These are phyloP conservation scores for Phalangium opilio DNA, from an alignment of 2,888 invertebrate genomes.

Conservation along the genomic window DNA sequence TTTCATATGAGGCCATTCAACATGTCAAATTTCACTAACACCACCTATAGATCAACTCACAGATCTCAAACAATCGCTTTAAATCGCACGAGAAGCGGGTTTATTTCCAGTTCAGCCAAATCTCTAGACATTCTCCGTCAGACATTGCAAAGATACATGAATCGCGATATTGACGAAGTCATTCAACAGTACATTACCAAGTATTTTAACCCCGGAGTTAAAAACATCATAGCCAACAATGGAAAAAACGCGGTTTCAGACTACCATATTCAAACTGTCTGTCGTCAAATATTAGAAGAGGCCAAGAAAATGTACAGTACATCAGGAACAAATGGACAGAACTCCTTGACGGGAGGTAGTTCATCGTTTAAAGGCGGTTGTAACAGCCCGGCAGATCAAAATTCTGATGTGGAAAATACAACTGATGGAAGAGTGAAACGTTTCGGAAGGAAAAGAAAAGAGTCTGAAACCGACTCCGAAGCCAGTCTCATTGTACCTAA, in stretches of 20 bases:
- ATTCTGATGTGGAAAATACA: conserved; percentile 18
- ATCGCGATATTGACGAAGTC: conserved; percentile 58
- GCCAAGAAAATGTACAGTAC: conserved; percentile 44
- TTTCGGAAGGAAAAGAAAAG: conserved; percentile 45
- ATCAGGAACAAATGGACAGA: conserved; percentile 24
- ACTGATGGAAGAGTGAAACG: conserved; percentile 7
- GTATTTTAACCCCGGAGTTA: conserved; percentile 62
- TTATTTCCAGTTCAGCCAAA: conserved; percentile 46
- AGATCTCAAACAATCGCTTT: conserved; percentile 29
- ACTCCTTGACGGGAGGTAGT: neutral
- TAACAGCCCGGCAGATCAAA: conserved; percentile 19
- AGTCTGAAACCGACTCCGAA: conserved; percentile 26
- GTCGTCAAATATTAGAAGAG: conserved; percentile 61
- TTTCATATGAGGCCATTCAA: conserved; percentile 54
- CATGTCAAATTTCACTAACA: conserved; percentile 43
- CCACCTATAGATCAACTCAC: conserved; percentile 28
- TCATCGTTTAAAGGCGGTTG: neutral
- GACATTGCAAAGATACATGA: conserved; percentile 58
- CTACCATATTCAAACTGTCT: conserved; percentile 51
- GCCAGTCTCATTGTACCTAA: conserved; percentile 30
- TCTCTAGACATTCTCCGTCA: conserved; percentile 57
- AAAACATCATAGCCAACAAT: conserved; percentile 56
- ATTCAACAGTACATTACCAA: conserved; percentile 62
- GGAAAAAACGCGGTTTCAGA: conserved; percentile 58
- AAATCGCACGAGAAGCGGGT: conserved; percentile 32